A percentile compares a stretch with the other conserved stretches of the same genome.
phyloP scores from a whole-genome alignment of 2,113 vertebrate genomes.

The Apodemus sylvaticus region DNA sequence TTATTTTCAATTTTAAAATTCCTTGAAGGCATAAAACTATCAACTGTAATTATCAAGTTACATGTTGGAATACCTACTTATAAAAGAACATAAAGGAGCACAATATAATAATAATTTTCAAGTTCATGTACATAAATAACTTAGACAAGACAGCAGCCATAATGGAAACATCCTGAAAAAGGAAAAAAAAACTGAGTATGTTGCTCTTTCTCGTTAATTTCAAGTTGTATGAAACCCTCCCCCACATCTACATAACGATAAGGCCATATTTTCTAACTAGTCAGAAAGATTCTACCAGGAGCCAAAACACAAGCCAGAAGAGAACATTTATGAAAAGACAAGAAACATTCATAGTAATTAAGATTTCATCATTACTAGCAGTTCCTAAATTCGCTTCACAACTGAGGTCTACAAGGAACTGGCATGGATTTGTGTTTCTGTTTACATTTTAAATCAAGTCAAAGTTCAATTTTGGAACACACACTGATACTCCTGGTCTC shows the following conservation, averaged over 20 bases:
- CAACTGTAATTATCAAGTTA: neutral
- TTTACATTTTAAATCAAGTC: slow-evolving; percentile 27
- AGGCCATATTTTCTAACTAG: neutral
- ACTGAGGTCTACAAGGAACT: slow-evolving; percentile 18
- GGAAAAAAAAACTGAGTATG: neutral
- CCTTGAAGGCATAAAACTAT: slow-evolving; percentile 29
- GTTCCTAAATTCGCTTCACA: slow-evolving; percentile 1
- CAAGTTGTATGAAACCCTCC: slow-evolving; percentile 13
- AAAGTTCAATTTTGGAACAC: neutral
- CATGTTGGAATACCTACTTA: neutral
- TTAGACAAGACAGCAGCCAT: neutral
- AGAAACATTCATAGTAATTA: slow-evolving; percentile 22
- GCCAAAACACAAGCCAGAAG: neutral
- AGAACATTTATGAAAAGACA: neutral
- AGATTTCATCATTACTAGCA: neutral
- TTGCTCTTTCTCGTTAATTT: slow-evolving; percentile 28
- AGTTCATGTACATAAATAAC: neutral
- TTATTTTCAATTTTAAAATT: slow-evolving; percentile 45
- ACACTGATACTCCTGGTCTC: slow-evolving; percentile 12
- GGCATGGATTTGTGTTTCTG: slow-evolving; percentile 12
- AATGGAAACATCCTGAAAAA: slow-evolving; percentile 1
- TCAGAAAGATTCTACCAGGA: neutral
- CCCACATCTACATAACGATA: neutral
- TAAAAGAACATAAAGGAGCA: slow-evolving; percentile 23
- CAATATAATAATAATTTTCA: slow-evolving; percentile 42